Evolutionary conservation across 2,888 invertebrate species (phyloP).

Genomic region (Microchrysa polita): DNA sequence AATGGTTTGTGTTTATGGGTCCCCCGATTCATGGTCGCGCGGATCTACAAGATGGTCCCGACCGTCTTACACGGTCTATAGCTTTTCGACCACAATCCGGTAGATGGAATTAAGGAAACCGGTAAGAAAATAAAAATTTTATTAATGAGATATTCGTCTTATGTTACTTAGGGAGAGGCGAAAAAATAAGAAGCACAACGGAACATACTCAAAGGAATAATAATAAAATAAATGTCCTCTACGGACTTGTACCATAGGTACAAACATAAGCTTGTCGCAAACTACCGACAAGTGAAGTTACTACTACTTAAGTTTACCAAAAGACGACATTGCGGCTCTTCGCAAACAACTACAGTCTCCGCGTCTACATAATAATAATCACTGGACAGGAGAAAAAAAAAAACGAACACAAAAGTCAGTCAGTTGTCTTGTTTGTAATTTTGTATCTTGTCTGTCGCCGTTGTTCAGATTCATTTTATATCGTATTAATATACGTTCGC

Average conservation of each 20-base stretch:
- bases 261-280: not conserved
- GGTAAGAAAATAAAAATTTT: constrained; percentile 38
- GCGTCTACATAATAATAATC: not conserved
- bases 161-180: not conserved
- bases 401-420: too few species aligned
- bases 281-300: not conserved
- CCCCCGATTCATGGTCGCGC: not conserved
- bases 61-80: not conserved
- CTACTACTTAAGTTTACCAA: not conserved
- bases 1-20: not conserved
- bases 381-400: too few species aligned
- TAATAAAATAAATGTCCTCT: too few species aligned
- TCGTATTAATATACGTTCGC: too few species aligned
- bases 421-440: too few species aligned
- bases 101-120: constrained; percentile 35
- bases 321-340: not conserved
- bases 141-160: constrained; percentile 29
- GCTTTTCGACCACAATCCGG: not conserved
- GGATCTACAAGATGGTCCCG: not conserved
- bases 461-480: too few species aligned
- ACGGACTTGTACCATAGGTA: not conserved
- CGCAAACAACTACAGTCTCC: not conserved
- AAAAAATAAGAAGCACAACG: too few species aligned
- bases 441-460: too few species aligned
- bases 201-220: not conserved